Conservation (phyloP, 2,888 invertebrate genomes). For the Drosophila kuntzei region DNA sequence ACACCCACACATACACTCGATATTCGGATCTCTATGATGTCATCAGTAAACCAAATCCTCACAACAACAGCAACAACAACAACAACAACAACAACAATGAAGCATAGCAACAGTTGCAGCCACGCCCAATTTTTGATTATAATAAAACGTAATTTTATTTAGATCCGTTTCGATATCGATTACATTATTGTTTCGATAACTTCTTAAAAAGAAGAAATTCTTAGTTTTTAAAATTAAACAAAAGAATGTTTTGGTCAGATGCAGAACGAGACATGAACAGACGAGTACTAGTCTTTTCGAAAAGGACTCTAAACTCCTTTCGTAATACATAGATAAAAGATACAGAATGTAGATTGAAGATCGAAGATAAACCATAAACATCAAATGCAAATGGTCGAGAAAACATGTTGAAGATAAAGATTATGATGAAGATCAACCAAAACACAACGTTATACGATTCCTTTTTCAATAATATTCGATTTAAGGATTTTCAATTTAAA, state of each 20-base stretch:
- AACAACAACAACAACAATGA: background rate
- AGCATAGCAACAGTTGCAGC: slow-evolving; percentile 45
- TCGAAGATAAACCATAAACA: slow-evolving; percentile 50
- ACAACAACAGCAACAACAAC: slow-evolving; percentile 29
- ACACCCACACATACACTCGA: slow-evolving; percentile 85
- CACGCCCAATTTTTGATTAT: slow-evolving; percentile 35
- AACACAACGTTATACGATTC: slow-evolving; percentile 80
- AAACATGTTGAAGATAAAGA: slow-evolving; percentile 12
- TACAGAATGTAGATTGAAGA: background rate
- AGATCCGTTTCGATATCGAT: slow-evolving; percentile 25
- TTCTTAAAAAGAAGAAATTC: slow-evolving; percentile 49
- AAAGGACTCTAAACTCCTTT: slow-evolving; percentile 85
- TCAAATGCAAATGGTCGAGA: slow-evolving; percentile 54
- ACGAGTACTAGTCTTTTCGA: slow-evolving; percentile 84
- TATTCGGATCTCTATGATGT: slow-evolving; percentile 86
- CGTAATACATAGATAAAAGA: slow-evolving; percentile 20
- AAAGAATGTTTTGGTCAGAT: slow-evolving; percentile 65
- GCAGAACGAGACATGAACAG: slow-evolving; percentile 33
- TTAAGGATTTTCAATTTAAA: slow-evolving; percentile 57
- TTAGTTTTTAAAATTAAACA: slow-evolving; percentile 39
- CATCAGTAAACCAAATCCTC: slow-evolving; percentile 77
- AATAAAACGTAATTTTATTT: background rate
- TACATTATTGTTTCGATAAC: slow-evolving; percentile 39
- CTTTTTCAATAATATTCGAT: slow-evolving; percentile 61
- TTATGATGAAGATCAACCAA: slow-evolving; percentile 41